Conservation (phyloP, 2,888 invertebrate genomes). For the Drosophila ezoana region DNA sequence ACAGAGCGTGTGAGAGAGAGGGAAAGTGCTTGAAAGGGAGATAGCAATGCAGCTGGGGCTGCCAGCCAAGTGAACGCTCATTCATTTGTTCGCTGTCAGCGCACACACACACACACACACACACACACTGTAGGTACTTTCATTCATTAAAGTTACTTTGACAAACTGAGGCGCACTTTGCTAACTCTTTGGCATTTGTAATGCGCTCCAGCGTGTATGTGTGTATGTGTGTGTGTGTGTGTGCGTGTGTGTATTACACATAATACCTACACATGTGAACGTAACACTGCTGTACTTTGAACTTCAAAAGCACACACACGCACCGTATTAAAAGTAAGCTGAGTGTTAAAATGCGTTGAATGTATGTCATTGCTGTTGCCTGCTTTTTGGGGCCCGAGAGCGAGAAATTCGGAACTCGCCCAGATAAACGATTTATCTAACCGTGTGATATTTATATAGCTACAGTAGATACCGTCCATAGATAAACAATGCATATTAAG, state of each 20-base stretch:
- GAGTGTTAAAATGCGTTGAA: conserved; percentile 20
- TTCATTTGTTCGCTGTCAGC: conserved; percentile 55
- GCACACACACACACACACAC: conserved; percentile 25
- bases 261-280: background rate
- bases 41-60: conserved; percentile 31
- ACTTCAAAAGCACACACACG: conserved; percentile 27
- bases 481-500: background rate
- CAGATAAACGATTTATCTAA: conserved; percentile 5
- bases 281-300: conserved; percentile 31
- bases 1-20: conserved; percentile 8
- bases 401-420: background rate
- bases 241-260: conserved; percentile 2
- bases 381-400: conserved; percentile 34
- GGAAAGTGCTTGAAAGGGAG: background rate
- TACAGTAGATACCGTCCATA: background rate
- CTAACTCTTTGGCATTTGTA: conserved; percentile 43
- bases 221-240: background rate
- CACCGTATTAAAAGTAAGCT: conserved; percentile 34
- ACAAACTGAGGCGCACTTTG: conserved; percentile 41
- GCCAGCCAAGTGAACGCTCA: conserved; percentile 39
- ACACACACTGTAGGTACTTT: conserved; percentile 48
- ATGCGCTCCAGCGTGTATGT: background rate
- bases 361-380: conserved; percentile 50
- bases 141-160: conserved; percentile 64
- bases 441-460: background rate